Percentiles rank a stretch among this genome's conserved stretches.
These are phyloP conservation scores for Resseliella maxima DNA, from an alignment of 2,888 invertebrate genomes.

Conservation along the genomic window DNA sequence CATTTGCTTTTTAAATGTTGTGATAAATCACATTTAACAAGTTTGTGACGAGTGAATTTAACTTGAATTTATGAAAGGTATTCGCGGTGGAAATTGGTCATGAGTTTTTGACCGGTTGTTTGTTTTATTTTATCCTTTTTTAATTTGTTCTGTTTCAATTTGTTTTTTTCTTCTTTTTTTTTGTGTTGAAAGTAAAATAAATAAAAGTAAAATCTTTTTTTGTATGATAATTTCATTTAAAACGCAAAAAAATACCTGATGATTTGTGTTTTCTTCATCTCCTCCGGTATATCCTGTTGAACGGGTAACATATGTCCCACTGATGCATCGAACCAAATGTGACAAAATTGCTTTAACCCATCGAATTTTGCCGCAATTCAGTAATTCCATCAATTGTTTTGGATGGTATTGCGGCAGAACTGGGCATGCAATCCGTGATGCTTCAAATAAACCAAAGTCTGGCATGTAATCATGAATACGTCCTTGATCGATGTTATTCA, in stretches of 20 bases:
- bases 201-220: neutral
- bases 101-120: no score
- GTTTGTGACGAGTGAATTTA: neutral
- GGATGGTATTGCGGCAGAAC: conserved; percentile 99
- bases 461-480: conserved; percentile 84
- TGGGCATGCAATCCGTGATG: conserved; percentile 95
- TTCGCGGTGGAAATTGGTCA: no score
- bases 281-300: conserved; percentile 68
- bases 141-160: no score
- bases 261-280: conserved; percentile 73
- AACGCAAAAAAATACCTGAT: conserved; percentile 67
- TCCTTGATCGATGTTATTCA: conserved; percentile 64
- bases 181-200: neutral
- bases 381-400: conserved; percentile 96
- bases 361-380: conserved; percentile 97
- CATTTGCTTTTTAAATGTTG: neutral
- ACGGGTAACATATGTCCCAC: conserved; percentile 71
- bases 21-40: neutral
- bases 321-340: conserved; percentile 89
- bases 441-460: conserved; percentile 95
- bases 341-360: conserved; percentile 98
- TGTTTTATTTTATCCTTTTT: no score
- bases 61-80: no score
- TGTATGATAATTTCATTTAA: neutral
- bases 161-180: no score